Evolutionary conservation across 1,140 invertebrate species (phyloP).

Genomic region (Calosoma granatense): DNA sequence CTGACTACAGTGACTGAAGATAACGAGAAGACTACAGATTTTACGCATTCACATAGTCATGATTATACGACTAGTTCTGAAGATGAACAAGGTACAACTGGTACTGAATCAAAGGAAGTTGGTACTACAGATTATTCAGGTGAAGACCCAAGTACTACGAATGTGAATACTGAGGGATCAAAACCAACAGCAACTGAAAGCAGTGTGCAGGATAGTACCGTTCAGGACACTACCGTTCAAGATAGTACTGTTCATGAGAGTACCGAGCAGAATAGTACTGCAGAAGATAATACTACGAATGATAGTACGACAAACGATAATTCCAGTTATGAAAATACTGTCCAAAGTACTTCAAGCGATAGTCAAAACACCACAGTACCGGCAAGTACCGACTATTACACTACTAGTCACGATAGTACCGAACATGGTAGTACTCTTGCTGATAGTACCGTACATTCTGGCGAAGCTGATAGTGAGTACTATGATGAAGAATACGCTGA

Average conservation of each 20-base stretch:
- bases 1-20: slow-evolving; percentile 10
- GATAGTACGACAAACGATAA: not conserved
- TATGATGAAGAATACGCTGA: slow-evolving; percentile 15
- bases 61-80: slow-evolving; percentile 9
- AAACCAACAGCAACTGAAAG: not conserved
- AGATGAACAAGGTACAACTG: slow-evolving; percentile 2
- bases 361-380: not conserved
- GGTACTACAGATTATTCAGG: slow-evolving; percentile 3
- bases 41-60: slow-evolving; percentile 14
- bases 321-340: too few relatives aligned
- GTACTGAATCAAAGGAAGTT: not conserved
- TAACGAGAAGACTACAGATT: slow-evolving; percentile 18
- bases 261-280: too few relatives aligned
- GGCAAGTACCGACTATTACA: too few relatives aligned
- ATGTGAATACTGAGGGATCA: not conserved
- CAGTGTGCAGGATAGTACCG: too few relatives aligned
- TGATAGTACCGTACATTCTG: not conserved
- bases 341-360: too few relatives aligned
- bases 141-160: not conserved
- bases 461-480: slow-evolving; percentile 15
- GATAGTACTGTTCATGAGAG: not conserved
- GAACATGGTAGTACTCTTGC: too few relatives aligned
- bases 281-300: not conserved
- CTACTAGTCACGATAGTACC: too few relatives aligned
- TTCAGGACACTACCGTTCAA: not conserved